These are phyloP conservation scores for Neosilurus hyrtlii DNA, from an alignment of 2,797 vertebrate genomes.

Conservation along the genomic window DNA sequence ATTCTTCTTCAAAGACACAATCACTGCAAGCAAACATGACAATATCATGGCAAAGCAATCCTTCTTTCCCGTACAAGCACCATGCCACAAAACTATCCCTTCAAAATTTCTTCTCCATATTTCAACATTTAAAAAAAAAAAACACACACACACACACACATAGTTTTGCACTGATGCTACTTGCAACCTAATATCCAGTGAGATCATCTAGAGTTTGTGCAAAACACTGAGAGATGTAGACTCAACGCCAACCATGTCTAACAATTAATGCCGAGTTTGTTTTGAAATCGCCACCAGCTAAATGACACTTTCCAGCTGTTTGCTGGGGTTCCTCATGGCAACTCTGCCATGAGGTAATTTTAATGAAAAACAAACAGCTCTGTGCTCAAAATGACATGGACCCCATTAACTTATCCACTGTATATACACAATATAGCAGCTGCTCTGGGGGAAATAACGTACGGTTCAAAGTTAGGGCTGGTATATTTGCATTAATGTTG, in stretches of 20 bases:
- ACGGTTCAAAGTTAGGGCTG: neutral
- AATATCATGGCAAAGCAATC: no score
- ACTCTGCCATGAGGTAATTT: conserved; percentile 24
- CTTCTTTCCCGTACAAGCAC: no score
- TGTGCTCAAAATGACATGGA: conserved; percentile 13
- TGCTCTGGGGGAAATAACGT: neutral
- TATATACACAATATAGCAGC: neutral
- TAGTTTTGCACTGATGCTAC: conserved; percentile 20
- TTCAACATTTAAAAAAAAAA: conserved; percentile 2
- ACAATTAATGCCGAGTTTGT: conserved; percentile 29
- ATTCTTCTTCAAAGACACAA: no score
- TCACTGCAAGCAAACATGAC: no score
- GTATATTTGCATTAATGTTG: neutral
- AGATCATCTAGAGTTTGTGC: conserved; percentile 22
- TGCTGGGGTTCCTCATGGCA: conserved; percentile 33
- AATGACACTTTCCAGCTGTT: conserved; percentile 45
- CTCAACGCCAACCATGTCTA: conserved; percentile 1
- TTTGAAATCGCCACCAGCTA: conserved; percentile 25
- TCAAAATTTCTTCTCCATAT: conserved; percentile 9
- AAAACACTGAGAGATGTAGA: neutral
- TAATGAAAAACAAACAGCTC: conserved; percentile 28
- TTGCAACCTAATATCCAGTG: conserved; percentile 25
- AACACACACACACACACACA: neutral
- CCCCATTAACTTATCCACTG: conserved; percentile 12
- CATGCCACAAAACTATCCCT: neutral